phyloP scores from a whole-genome alignment of 2,888 invertebrate genomes.

The Xestia sexstrigata region DNA sequence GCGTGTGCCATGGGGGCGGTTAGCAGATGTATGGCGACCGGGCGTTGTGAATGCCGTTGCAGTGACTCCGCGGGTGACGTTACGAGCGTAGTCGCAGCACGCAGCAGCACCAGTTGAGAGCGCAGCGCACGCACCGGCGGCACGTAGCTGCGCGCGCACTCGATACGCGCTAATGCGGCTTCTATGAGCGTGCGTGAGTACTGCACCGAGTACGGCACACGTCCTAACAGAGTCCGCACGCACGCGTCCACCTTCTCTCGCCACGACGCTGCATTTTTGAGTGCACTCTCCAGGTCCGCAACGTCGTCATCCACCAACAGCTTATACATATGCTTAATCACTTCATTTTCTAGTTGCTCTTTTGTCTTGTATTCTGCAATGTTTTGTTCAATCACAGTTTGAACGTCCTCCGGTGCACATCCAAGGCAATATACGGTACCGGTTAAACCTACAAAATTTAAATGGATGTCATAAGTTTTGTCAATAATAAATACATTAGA shows the following conservation, averaged over 20 bases:
- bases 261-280: constrained; percentile 64
- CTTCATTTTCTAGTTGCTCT: constrained; percentile 67
- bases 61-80: not conserved
- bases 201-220: constrained; percentile 70
- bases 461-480: not conserved
- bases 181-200: constrained; percentile 73
- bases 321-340: constrained; percentile 70
- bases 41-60: too few relatives aligned
- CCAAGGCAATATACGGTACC: constrained; percentile 73
- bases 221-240: constrained; percentile 66
- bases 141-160: constrained; percentile 59
- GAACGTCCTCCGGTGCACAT: constrained; percentile 72
- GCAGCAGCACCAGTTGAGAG: constrained; percentile 58
- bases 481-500: not conserved
- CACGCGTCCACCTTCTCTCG: constrained; percentile 70
- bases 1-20: too few relatives aligned
- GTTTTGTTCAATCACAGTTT: constrained; percentile 61
- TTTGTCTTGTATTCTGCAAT: constrained; percentile 59
- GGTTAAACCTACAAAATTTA: constrained; percentile 64
- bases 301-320: constrained; percentile 64
- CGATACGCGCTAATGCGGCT: constrained; percentile 69
- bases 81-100: not conserved
- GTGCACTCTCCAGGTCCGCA: constrained; percentile 53
- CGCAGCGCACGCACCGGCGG: constrained; percentile 57
- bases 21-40: too few relatives aligned